phyloP scores from a whole-genome alignment of 1,140 invertebrate genomes.

The Panulirus ornatus region DNA sequence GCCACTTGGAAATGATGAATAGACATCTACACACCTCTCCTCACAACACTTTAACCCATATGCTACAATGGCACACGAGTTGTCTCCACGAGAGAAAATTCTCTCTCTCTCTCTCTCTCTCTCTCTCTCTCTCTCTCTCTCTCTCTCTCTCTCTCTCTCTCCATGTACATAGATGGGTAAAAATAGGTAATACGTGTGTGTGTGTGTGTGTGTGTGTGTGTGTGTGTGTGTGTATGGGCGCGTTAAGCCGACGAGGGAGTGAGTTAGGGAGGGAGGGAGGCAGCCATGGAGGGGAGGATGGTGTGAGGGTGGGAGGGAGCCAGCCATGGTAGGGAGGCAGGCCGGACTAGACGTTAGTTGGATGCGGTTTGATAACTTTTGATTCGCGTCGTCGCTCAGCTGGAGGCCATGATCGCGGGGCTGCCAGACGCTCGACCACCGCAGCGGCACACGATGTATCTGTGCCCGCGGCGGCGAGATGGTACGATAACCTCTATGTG shows the following conservation, averaged over 20 bases:
- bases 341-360: not conserved
- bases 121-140: too few relatives aligned
- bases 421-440: conserved; percentile 19
- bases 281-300: not conserved
- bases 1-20: too few relatives aligned
- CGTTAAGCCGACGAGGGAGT: not conserved
- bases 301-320: conserved; percentile 14
- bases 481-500: not conserved
- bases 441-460: too few relatives aligned
- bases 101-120: too few relatives aligned
- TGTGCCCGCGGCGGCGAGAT: not conserved
- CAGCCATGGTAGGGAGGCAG: not conserved
- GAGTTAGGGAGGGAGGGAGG: not conserved
- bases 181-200: not conserved
- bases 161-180: too few relatives aligned
- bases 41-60: too few relatives aligned
- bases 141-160: too few relatives aligned
- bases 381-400: conserved; percentile 31
- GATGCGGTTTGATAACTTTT: conserved; percentile 37
- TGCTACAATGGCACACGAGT: too few relatives aligned
- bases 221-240: not conserved
- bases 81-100: too few relatives aligned
- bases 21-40: too few relatives aligned
- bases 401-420: conserved; percentile 10
- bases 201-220: not conserved